Evolutionary conservation across 2,888 invertebrate genomes (phyloP).

Genomic region (Stegana nigrithorax): DNA sequence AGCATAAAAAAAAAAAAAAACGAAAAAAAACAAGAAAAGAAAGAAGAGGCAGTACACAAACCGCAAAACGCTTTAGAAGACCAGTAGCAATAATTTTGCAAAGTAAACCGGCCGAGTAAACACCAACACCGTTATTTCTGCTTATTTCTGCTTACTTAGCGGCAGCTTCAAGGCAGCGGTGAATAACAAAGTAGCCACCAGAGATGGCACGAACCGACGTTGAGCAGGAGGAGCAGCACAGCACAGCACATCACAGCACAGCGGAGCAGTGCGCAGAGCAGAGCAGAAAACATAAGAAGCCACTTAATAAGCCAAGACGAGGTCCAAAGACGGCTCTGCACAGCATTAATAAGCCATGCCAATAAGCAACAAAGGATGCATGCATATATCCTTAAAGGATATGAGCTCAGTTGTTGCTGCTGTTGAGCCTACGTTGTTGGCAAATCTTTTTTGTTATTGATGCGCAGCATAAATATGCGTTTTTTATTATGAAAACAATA

Average conservation of each 20-base stretch:
- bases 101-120: conserved; percentile 26
- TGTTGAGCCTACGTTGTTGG: no score
- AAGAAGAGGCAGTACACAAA: background rate
- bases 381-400: background rate
- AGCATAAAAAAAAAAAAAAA: background rate
- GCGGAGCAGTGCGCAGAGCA: no score
- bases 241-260: no score
- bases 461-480: background rate
- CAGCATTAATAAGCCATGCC: background rate
- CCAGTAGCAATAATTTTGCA: conserved; percentile 19
- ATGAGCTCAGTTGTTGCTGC: no score
- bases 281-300: no score
- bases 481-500: background rate
- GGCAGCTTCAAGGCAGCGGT: conserved; percentile 34
- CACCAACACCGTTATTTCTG: conserved; percentile 53
- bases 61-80: background rate
- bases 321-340: background rate
- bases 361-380: background rate
- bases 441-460: no score
- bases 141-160: conserved; percentile 57
- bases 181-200: background rate
- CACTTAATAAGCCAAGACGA: background rate
- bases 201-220: no score
- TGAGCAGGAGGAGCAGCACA: no score
- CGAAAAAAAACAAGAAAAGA: background rate